Percentiles rank a stretch among this genome's conserved stretches.
phyloP scores from a whole-genome alignment of 2,113 vertebrate species.

The Nipponia nippon region DNA sequence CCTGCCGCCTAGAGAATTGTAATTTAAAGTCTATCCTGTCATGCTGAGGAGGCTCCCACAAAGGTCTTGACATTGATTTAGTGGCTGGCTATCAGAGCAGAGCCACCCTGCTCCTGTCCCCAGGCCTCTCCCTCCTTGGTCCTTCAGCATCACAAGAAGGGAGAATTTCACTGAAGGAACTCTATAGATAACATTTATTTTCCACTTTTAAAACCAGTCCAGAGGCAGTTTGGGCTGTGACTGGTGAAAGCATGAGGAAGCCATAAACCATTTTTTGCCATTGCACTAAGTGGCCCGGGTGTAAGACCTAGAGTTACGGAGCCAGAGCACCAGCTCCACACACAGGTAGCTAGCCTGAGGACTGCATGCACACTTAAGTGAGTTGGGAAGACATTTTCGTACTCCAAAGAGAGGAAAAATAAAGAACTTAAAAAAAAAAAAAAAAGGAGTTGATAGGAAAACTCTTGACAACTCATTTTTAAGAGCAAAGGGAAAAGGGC shows the following conservation, averaged over 20 bases:
- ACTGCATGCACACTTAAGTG: not conserved
- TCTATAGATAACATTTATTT: not conserved
- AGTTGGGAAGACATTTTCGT: not conserved
- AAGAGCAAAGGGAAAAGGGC: not conserved
- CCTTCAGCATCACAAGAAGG: not conserved
- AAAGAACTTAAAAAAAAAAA: not conserved
- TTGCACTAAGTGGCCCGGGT: no score
- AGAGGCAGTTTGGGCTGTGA: not conserved
- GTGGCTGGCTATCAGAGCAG: not conserved
- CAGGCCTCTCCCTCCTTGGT: not conserved
- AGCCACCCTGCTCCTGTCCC: not conserved
- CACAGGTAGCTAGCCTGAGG: not conserved
- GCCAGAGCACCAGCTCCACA: not conserved
- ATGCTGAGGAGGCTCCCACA: not conserved
- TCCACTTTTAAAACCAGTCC: not conserved
- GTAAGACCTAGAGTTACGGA: not conserved
- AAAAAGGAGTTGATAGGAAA: not conserved
- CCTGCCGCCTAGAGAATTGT: not conserved
- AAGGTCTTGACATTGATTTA: not conserved
- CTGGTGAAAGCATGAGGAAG: not conserved
- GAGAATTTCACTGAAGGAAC: not conserved
- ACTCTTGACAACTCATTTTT: not conserved
- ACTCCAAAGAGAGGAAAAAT: not conserved
- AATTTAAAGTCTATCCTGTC: not conserved
- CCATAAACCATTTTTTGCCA: not conserved